Evolutionary conservation across 2,888 invertebrate genomes (phyloP).

Genomic region (Nomada fabriciana): DNA sequence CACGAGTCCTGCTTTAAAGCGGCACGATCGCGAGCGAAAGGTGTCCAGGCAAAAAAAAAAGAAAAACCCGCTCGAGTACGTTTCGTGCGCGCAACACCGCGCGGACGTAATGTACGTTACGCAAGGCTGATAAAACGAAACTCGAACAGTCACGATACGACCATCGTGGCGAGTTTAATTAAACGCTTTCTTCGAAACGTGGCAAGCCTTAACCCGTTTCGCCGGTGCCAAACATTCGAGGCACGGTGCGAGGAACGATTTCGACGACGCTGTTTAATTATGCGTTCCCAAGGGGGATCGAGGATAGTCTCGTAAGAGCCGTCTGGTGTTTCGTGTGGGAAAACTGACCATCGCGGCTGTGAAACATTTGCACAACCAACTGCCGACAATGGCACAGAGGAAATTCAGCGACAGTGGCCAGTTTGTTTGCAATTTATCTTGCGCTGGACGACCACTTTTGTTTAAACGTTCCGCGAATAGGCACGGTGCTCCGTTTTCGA

Average conservation of each 20-base stretch:
- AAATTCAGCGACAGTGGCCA: background rate
- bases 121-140: conserved; percentile 59
- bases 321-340: background rate
- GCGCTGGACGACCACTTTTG: background rate
- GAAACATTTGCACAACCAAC: background rate
- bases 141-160: conserved; percentile 35
- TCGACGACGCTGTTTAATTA: background rate
- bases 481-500: background rate
- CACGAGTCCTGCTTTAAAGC: background rate
- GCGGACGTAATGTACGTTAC: conserved; percentile 58
- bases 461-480: background rate
- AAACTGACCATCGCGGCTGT: background rate
- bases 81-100: conserved; percentile 24
- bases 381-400: background rate
- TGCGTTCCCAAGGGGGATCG: background rate
- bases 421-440: background rate
- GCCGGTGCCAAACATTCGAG: background rate
- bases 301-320: background rate
- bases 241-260: background rate
- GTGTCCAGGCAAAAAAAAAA: conserved; percentile 1
- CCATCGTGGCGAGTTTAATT: conserved; percentile 50
- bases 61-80: conserved; percentile 50
- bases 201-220: conserved; percentile 13
- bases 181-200: conserved; percentile 48
- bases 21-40: conserved; percentile 43